These are phyloP conservation scores for Gallinago nigripennis DNA, from an alignment of 2,797 vertebrate genomes.

Conservation along the genomic window DNA sequence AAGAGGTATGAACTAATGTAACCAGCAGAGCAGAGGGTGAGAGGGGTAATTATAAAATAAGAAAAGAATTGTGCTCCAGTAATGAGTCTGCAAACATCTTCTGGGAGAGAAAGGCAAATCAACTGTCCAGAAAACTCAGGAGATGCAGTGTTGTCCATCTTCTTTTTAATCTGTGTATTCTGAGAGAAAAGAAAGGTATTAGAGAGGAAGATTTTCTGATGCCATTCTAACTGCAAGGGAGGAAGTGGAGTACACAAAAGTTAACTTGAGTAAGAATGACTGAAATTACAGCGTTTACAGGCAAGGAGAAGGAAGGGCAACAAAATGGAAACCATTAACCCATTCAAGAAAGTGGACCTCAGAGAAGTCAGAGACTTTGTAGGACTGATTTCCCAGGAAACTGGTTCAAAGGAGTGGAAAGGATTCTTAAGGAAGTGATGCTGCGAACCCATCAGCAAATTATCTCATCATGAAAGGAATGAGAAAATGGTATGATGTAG, in stretches of 20 bases:
- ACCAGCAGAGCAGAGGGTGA: neutral
- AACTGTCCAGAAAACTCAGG: neutral
- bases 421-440: neutral
- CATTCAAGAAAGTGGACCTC: neutral
- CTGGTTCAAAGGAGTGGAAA: neutral
- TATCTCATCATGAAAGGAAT: neutral
- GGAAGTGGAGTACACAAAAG: neutral
- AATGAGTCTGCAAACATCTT: neutral
- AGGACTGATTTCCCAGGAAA: neutral
- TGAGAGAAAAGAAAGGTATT: neutral
- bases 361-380: neutral
- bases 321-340: neutral
- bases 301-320: neutral
- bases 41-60: neutral
- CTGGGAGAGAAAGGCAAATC: neutral
- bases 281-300: neutral
- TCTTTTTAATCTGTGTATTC: neutral
- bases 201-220: neutral
- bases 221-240: neutral
- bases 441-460: neutral
- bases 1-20: neutral
- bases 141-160: neutral
- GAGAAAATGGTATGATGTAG: neutral
- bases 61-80: neutral
- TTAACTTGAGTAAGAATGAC: neutral